Base-by-base conservation (phyloP, 2,113 vertebrate species). In the Caranx melampygus region DNA sequence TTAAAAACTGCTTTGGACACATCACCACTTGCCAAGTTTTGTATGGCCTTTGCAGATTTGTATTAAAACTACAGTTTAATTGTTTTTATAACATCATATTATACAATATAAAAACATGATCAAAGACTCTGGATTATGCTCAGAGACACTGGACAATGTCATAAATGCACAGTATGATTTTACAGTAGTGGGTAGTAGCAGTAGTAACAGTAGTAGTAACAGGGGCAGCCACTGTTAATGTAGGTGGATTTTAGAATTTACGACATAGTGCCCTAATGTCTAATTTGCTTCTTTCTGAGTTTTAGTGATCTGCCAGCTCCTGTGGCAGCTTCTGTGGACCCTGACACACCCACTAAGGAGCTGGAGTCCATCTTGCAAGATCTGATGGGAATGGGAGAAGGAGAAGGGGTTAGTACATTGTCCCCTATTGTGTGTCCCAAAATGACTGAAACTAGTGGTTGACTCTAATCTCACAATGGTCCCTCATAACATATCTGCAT, bases 291-390 rank as follows among this genome's bases (percentile, higher is more conserved):
- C 21, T 64, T 4, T 66, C 7, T 47, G 37, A 5, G 10, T 70
- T 69, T 65, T 42, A 95, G 95, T 87, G 82, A 92, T 37, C 61
- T 88, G 11, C 88, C 92, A 5, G 65, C 70, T 52, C 90, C 88
- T 0, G 82, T 81, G 52, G 85, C 80, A 49, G 89, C 75, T 52
- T 26, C 87, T 11, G 45, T 57, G 10, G 62, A 80, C 35, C 77
- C 86, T 0, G 55, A 72, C 40, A 93, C 94, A 1, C 90, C 94
- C 64, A 94, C 88, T 21, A 62, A 70, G 31, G 94, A 95, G 60
- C 88, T 95, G 68, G 93, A 95, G 3, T 90, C 77, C 51, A 88
- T 95, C 72, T 84, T 95, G 79, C 77, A 94, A 62, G 89, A 93
- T 8, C 75, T 95, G 57, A 51, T 94, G 85, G 70, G 85, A 42